phyloP scores from a whole-genome alignment of 2,113 vertebrate species.

The Lampris megalopsis region DNA sequence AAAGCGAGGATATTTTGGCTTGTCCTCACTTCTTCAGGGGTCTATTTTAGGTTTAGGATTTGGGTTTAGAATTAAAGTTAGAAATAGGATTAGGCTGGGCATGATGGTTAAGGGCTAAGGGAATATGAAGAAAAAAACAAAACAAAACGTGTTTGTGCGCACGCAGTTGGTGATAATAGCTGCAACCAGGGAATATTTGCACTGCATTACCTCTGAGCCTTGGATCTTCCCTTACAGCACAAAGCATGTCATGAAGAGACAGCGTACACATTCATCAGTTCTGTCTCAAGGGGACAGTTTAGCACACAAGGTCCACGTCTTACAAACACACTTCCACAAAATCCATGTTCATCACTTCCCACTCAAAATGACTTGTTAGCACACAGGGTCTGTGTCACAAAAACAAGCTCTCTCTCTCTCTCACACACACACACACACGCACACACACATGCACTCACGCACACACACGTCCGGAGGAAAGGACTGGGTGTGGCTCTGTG shows the following conservation, averaged over 20 bases:
- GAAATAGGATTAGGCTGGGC: too few species aligned
- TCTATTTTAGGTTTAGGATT: too few species aligned
- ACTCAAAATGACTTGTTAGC: not conserved
- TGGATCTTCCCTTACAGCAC: conserved; percentile 3
- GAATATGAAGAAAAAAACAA: too few species aligned
- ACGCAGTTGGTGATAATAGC: conserved; percentile 21
- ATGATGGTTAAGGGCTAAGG: too few species aligned
- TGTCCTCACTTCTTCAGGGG: too few species aligned
- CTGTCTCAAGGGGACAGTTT: conserved; percentile 5
- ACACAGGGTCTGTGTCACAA: conserved; percentile 23
- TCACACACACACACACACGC: conserved; percentile 17
- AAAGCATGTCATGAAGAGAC: conserved; percentile 11
- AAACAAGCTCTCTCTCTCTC: not conserved
- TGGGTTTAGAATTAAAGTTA: too few species aligned
- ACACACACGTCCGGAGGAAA: conserved; percentile 26
- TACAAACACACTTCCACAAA: not conserved
- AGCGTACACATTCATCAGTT: conserved; percentile 48
- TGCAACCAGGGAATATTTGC: conserved; percentile 37
- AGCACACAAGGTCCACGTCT: not conserved
- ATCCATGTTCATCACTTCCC: conserved; percentile 30
- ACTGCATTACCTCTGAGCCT: not conserved
- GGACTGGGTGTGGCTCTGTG: conserved; percentile 32
- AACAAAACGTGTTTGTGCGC: not conserved
- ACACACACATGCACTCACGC: conserved; percentile 4
- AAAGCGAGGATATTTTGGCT: too few species aligned